A percentile compares a stretch with the other conserved stretches of the same genome.
Conservation (phyloP, 2,797 vertebrate species). For the Lophotriccus pileatus region DNA sequence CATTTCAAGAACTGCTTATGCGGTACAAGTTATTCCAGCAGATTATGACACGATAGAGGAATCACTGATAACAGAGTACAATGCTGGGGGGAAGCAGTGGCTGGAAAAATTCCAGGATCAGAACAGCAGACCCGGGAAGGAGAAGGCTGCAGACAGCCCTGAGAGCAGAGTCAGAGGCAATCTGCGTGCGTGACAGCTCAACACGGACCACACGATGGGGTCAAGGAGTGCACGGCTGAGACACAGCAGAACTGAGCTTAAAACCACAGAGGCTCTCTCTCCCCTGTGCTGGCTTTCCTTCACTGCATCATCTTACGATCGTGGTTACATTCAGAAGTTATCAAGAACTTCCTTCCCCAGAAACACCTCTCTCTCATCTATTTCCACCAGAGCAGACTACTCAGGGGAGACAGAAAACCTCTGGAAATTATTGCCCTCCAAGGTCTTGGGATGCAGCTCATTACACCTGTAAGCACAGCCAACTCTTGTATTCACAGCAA, state of each 20-base stretch:
- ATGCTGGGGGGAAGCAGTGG: background rate
- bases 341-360: background rate
- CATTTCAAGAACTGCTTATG: background rate
- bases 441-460: background rate
- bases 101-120: background rate
- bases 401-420: background rate
- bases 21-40: background rate
- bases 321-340: background rate
- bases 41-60: background rate
- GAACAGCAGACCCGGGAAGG: background rate
- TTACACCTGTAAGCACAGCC: fast-evolving
- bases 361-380: background rate
- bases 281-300: background rate
- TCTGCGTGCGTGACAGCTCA: background rate
- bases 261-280: background rate
- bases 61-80: background rate
- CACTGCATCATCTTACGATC: background rate
- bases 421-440: background rate
- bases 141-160: background rate
- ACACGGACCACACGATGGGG: background rate
- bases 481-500: background rate
- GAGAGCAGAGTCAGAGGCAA: background rate
- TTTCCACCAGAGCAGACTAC: background rate
- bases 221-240: background rate
- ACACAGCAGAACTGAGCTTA: background rate